Conservation (phyloP, 1,140 invertebrate species). For the Planococcus citri region DNA sequence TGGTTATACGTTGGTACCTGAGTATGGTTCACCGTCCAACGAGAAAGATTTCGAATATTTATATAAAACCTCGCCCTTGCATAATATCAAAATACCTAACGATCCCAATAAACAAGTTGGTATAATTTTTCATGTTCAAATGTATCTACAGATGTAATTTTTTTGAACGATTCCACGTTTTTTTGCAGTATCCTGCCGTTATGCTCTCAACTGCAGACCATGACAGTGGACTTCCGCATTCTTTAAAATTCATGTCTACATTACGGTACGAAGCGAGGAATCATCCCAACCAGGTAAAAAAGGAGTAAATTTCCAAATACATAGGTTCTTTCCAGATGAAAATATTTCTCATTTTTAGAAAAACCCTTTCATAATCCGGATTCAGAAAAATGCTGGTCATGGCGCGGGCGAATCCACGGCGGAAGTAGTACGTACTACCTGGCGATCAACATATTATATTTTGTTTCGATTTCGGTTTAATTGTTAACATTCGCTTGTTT, state of each 20-base stretch:
- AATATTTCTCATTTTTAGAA: conserved; percentile 45
- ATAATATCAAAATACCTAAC: conserved; percentile 67
- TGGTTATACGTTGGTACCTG: conserved; percentile 89
- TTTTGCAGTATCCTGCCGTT: conserved; percentile 73
- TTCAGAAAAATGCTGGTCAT: conserved; percentile 94
- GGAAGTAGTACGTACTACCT: conserved; percentile 66
- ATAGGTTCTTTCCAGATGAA: too few relatives aligned
- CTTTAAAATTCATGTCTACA: conserved; percentile 85
- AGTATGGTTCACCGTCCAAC: conserved; percentile 87
- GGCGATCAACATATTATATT: too few relatives aligned
- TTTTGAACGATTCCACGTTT: too few relatives aligned
- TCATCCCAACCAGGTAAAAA: conserved; percentile 43
- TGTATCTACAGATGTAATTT: too few relatives aligned
- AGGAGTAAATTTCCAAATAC: too few relatives aligned
- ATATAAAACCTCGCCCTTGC: conserved; percentile 85
- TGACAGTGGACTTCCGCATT: conserved; percentile 92
- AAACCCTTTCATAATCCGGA: conserved; percentile 77
- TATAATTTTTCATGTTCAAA: too few relatives aligned
- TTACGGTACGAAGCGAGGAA: conserved; percentile 63
- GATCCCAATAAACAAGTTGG: conserved; percentile 33
- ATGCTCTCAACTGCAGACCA: conserved; percentile 91
- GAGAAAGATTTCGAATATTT: conserved; percentile 78
- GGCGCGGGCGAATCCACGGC: conserved; percentile 90
- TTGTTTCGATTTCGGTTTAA: too few relatives aligned
- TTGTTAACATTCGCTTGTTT: too few relatives aligned